phyloP scores from a whole-genome alignment of 1,140 invertebrate species.

The Panonychus citri region DNA sequence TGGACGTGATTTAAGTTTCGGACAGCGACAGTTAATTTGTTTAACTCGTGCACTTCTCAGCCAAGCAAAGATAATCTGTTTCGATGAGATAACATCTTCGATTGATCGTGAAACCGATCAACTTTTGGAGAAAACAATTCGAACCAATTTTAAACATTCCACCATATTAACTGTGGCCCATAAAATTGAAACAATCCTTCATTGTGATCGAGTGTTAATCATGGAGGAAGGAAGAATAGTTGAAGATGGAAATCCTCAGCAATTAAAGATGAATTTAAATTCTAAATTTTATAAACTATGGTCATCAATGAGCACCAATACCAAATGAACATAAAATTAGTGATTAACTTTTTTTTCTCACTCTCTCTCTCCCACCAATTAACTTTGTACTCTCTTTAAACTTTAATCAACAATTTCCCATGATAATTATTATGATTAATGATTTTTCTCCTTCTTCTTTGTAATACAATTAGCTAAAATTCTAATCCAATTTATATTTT shows the following conservation, averaged over 20 bases:
- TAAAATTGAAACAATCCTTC: constrained; percentile 22
- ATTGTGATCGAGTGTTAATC: constrained; percentile 13
- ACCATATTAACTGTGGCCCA: constrained; percentile 23
- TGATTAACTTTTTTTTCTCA: too few relatives aligned
- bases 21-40: constrained; percentile 46
- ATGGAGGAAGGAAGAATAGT: constrained; percentile 35
- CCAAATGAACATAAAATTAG: background rate
- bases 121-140: constrained; percentile 21
- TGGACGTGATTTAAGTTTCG: constrained; percentile 37
- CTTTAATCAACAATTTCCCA: too few relatives aligned
- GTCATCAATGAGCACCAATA: background rate
- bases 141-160: constrained; percentile 1
- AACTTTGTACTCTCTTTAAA: too few relatives aligned
- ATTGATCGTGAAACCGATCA: constrained; percentile 45
- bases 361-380: too few relatives aligned
- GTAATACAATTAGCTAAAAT: too few relatives aligned
- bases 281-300: background rate
- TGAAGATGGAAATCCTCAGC: constrained; percentile 67
- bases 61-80: constrained; percentile 36
- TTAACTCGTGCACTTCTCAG: constrained; percentile 42
- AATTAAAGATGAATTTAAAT: constrained; percentile 25
- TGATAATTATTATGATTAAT: too few relatives aligned
- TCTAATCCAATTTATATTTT: too few relatives aligned
- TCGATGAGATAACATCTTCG: constrained; percentile 49
- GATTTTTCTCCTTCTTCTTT: too few relatives aligned